These are phyloP conservation scores for Apodemia mormo DNA, from an alignment of 2,888 invertebrate species.

Conservation along the genomic window DNA sequence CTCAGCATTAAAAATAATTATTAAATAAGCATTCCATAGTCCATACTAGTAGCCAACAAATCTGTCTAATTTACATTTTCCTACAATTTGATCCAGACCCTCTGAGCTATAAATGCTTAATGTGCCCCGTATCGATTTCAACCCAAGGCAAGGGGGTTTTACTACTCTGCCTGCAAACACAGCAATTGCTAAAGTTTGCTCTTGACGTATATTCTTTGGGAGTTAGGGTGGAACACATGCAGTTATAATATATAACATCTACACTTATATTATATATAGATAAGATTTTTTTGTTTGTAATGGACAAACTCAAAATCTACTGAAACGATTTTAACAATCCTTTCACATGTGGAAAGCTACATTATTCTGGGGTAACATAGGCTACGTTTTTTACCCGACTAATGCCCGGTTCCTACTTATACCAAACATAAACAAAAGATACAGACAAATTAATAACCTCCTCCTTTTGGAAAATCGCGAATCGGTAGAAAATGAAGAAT, in stretches of 20 bases:
- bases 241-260: conserved; percentile 25
- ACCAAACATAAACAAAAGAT: no score
- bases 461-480: no score
- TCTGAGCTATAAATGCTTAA: conserved; percentile 69
- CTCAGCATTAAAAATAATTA: not conserved
- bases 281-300: no score
- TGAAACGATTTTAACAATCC: no score
- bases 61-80: conserved; percentile 48
- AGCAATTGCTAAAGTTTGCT: conserved; percentile 41
- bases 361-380: not conserved
- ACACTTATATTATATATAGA: no score
- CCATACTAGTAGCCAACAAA: conserved; percentile 6
- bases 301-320: no score
- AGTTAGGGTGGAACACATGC: conserved; percentile 21
- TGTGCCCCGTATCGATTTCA: conserved; percentile 66
- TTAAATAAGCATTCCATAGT: not conserved
- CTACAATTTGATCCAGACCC: conserved; percentile 47
- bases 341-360: no score
- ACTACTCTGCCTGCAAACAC: conserved; percentile 62
- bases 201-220: conserved; percentile 33
- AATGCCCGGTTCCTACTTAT: no score
- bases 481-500: no score
- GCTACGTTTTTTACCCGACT: no score
- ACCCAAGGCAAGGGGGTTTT: conserved; percentile 58
- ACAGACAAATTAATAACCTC: no score